These are phyloP conservation scores for Spermophilus dauricus DNA, from an alignment of 2,113 vertebrate genomes.

Conservation along the genomic window DNA sequence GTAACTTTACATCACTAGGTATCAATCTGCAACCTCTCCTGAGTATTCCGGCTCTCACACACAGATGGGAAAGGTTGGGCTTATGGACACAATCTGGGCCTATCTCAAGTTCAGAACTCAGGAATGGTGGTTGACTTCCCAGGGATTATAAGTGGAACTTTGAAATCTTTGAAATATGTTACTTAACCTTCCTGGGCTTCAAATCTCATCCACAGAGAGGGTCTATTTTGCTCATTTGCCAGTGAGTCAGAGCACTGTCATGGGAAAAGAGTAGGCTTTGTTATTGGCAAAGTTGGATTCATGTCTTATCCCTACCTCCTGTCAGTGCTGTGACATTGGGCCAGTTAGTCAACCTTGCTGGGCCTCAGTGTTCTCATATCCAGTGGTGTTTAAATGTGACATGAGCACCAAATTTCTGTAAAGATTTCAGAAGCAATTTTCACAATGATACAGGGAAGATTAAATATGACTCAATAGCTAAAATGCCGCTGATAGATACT, in stretches of 20 bases:
- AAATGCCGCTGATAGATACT: background rate
- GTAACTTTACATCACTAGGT: constrained; percentile 78
- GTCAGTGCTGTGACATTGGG: background rate
- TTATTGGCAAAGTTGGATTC: background rate
- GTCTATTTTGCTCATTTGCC: constrained; percentile 34
- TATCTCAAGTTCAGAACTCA: constrained; percentile 13
- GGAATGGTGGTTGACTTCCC: background rate
- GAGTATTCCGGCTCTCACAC: constrained; percentile 36
- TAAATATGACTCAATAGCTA: background rate
- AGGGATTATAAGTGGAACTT: background rate
- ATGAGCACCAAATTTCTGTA: background rate
- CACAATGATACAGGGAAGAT: background rate
- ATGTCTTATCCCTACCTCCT: background rate
- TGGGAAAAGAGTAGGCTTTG: constrained; percentile 41
- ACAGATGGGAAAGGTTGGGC: constrained; percentile 55
- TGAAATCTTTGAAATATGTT: constrained; percentile 19
- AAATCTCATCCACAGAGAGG: background rate
- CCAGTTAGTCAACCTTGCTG: background rate
- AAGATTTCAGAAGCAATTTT: background rate
- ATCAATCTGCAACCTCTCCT: constrained; percentile 81
- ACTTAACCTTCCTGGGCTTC: constrained; percentile 41
- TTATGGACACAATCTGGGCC: background rate
- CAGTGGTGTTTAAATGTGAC: background rate
- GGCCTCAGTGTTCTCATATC: background rate
- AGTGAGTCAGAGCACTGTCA: background rate